Conservation (phyloP, 2,113 vertebrate genomes). For the Phalacrocorax brasilianus region DNA sequence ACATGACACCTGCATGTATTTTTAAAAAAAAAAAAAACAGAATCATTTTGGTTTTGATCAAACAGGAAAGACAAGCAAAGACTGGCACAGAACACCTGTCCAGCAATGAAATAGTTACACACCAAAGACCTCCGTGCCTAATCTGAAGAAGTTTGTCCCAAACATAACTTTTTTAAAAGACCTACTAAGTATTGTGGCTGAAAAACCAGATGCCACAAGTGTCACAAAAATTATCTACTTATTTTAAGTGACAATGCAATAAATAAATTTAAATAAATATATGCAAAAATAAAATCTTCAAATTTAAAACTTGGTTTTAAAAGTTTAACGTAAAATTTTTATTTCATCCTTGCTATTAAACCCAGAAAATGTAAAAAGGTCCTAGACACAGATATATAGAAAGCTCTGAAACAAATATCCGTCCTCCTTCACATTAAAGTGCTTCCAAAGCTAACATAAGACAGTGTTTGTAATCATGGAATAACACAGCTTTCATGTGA, state of each 20-base stretch:
- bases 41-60: neutral
- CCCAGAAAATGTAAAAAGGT: neutral
- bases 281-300: neutral
- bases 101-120: neutral
- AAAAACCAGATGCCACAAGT: neutral
- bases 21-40: neutral
- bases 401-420: neutral
- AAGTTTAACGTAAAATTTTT: neutral
- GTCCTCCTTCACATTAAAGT: neutral
- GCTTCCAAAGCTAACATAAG: neutral
- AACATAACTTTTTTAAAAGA: neutral
- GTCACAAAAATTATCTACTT: neutral
- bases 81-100: neutral
- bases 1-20: neutral
- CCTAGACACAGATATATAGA: neutral
- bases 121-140: neutral
- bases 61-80: neutral
- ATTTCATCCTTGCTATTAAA: neutral
- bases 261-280: neutral
- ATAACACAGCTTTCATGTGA: neutral
- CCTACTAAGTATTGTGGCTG: neutral
- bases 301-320: neutral
- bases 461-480: neutral
- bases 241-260: neutral
- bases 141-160: neutral